A percentile compares a stretch with the other conserved stretches of the same genome.
phyloP scores from a whole-genome alignment of 2,797 vertebrate genomes.

The Esox masquinongy region DNA sequence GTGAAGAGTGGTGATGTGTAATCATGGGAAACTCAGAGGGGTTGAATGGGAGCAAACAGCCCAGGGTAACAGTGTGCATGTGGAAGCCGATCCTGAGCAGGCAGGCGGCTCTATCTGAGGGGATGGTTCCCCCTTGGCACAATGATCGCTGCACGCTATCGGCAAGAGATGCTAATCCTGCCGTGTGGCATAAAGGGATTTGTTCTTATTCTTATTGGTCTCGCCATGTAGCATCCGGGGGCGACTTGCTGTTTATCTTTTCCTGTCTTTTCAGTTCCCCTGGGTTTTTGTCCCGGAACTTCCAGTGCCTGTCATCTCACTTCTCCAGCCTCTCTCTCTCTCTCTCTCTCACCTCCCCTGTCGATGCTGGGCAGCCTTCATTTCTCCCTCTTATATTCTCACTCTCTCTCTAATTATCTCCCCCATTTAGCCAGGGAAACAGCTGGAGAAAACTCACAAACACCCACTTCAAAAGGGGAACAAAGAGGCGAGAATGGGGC shows the following conservation, averaged over 20 bases:
- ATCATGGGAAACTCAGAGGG: conserved; percentile 56
- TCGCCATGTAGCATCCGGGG: conserved; percentile 58
- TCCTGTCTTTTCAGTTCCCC: conserved; percentile 61
- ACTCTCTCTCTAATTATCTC: conserved; percentile 32
- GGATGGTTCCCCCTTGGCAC: conserved; percentile 42
- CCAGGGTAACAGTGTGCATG: conserved; percentile 41
- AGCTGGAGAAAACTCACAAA: conserved; percentile 40
- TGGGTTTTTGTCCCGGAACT: conserved; percentile 62
- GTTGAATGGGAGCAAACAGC: conserved; percentile 50
- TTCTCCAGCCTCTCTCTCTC: conserved; percentile 20
- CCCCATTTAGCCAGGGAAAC: conserved; percentile 40
- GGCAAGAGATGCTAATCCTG: conserved; percentile 62
- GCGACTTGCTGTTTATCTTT: conserved; percentile 73
- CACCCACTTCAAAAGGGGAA: conserved; percentile 45
- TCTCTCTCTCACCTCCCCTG: background rate
- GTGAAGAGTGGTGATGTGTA: conserved; percentile 45
- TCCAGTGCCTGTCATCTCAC: conserved; percentile 51
- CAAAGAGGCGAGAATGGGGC: conserved; percentile 48
- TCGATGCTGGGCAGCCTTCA: background rate
- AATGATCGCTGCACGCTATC: conserved; percentile 53
- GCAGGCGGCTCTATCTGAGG: conserved; percentile 45
- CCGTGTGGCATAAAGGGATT: conserved; percentile 70
- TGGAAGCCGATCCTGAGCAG: conserved; percentile 40
- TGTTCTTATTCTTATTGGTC: conserved; percentile 68
- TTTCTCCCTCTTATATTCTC: conserved; percentile 1